Evolutionary conservation across 35 echinoderm and acorn worm genomes (phyloP), one percentile per base, ranked within the genome.

Genomic region (Stichopus chloronotus): DNA sequence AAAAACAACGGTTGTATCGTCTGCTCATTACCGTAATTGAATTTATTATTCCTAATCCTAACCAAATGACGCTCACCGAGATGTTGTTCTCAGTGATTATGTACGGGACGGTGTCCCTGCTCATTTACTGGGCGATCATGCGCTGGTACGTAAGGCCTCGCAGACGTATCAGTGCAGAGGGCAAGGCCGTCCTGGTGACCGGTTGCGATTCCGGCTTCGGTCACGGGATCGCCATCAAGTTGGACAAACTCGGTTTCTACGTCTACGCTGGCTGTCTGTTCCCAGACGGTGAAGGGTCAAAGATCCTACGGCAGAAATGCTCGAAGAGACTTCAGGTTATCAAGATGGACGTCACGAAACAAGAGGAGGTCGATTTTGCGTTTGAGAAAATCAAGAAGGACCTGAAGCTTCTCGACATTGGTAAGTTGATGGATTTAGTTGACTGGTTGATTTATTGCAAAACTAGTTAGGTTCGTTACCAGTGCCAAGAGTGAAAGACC

Each of bases 161-260:
- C 60, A 54, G 91, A 21, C 90, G 91, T 43, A 72, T 97, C 20
- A 68, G 78, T 25, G 93, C 95, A 52, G 87, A 83, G 53, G 90
- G 96, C 30, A 91, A 92, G 56, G 96, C 94, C 7, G 96, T 98
- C 23, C 84, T 98, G 74, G 92, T 98, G 10, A 94, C 94, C 4
- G 97, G 97, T 8, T 98, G 97, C 76, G 97, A 98, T 92, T 94
- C 91, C 5, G 97, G 97, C 4, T 93, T 98, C 65, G 97, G 97
- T 7, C 92, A 98, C 78, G 95, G 89, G 53, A 90, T 98, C 77
- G 97, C 95, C 58, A 94, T 92, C 14, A 76, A 87, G 21, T 79
- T 98, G 63, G 95, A 98, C 83, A 63, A 86, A 52, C 86, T 93
- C 13, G 97, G 97, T 1, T 95, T 95, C 59, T 88, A 92, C 8